phyloP scores from a whole-genome alignment of 2,797 vertebrate species.

The Martes flavigula region DNA sequence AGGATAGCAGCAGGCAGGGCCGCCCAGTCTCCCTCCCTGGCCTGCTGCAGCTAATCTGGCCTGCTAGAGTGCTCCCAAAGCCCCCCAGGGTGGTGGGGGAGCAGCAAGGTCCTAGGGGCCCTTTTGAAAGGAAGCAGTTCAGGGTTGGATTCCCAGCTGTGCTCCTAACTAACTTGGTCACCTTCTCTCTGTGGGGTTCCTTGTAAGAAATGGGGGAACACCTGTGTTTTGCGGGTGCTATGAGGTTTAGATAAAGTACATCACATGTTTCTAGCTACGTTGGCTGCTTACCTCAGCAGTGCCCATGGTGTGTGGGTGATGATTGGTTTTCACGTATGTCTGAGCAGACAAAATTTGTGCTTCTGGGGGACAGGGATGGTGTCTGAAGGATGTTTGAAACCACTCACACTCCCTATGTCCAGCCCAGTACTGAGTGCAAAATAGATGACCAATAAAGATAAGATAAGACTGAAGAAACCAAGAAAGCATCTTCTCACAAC shows the following conservation, averaged over 20 bases:
- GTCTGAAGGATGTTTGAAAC: neutral
- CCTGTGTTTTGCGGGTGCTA: neutral
- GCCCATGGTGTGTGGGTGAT: fast-evolving
- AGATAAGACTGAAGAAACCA: neutral
- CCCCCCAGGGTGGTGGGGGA: neutral
- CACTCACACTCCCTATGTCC: fast-evolving
- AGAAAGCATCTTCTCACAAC: neutral
- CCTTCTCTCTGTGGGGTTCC: neutral
- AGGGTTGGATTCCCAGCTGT: neutral
- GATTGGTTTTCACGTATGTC: neutral
- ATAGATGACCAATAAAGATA: neutral
- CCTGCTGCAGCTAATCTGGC: neutral
- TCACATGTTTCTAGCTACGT: neutral
- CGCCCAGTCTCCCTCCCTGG: neutral
- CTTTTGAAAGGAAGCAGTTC: neutral
- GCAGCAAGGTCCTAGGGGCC: neutral
- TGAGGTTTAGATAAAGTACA: neutral
- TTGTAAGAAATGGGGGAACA: neutral
- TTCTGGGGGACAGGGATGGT: neutral
- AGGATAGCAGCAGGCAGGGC: neutral
- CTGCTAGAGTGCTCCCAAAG: neutral
- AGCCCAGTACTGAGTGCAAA: neutral
- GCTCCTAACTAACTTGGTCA: neutral
- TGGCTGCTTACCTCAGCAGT: neutral
- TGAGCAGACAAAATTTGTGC: neutral